Evolutionary conservation across 2,113 vertebrate species (phyloP), one percentile per base, ranked within the genome.

Genomic region (Tachuris rubrigastra): DNA sequence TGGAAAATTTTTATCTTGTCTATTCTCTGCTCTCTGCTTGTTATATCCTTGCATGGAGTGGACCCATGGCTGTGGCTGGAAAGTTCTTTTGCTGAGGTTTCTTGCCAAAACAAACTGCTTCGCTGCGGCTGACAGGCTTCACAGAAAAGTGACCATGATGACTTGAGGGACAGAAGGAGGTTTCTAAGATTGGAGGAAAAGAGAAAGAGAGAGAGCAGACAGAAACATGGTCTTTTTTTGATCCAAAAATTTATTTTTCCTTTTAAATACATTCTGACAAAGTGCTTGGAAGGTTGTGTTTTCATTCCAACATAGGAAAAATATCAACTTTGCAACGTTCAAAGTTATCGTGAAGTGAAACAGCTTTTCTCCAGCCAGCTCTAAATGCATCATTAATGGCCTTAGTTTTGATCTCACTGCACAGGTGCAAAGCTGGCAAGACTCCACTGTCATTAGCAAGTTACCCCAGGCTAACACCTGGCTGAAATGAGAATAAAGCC

Each of bases 391-490:
- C 65, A 68, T 86, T 96, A 96, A 90, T 84, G 88, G 91, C 83
- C 60, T 60, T 67, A 78, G 87, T 76, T 96, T 96, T 97, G 91
- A 95, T 97, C 91, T 94, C 10, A 6, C 59, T 91, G 78, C 87
- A 93, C 94, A 97, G 89, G 93, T 96, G 94, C 79, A 91, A 94
- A 89, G 14, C 71, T 97, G 96, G 95, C 95, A 92, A 67, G 63
- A 41, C 39, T 96, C 75, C 79, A 84, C 68, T 68, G 55, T 71
- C 65, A 56, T 96, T 96, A 97, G 68, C 5, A 3, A 93, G 63
- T 88, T 96, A 96, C 93, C 93, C 44, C 87, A 94, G 95, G 95
- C 96, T 96, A 96, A 89, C 95, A 96, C 88, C 93, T 94, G 95
- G 87, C 42, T 95, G 47, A 94, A 92, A 89, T 10, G 52, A 96